Conservation (phyloP, 2,113 vertebrate species). For the Dipodomys stephensi region DNA sequence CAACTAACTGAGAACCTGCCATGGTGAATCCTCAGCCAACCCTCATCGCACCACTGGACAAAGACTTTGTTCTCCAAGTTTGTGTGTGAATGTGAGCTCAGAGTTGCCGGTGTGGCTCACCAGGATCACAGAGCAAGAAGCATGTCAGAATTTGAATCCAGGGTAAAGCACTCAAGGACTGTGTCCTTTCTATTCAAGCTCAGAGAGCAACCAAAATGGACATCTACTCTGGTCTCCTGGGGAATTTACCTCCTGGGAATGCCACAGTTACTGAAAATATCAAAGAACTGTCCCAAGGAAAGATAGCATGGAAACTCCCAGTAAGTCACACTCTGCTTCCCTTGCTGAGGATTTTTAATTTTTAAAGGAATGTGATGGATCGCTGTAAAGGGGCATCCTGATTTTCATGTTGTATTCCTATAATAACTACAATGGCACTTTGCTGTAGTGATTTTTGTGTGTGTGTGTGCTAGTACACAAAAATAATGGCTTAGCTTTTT, state of each 20-base stretch:
- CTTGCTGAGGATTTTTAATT: neutral
- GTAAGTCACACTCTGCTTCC: neutral
- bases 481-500: too few relatives aligned
- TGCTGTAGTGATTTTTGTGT: too few relatives aligned
- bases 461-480: too few relatives aligned
- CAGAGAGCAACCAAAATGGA: neutral
- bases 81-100: neutral
- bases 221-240: neutral
- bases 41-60: rapidly evolving
- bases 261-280: neutral
- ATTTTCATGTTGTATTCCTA: neutral
- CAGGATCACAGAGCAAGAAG: neutral
- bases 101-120: neutral
- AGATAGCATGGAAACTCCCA: neutral
- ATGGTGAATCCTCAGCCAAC: too few relatives aligned
- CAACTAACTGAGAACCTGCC: neutral
- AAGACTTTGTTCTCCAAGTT: neutral
- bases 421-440: neutral
- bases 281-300: neutral
- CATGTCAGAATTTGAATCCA: neutral
- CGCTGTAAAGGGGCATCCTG: neutral
- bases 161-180: neutral
- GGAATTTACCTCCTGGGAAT: neutral
- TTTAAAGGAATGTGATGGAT: neutral
- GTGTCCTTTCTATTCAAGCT: neutral